These are phyloP conservation scores for Acanthaster planci DNA, from an alignment of 35 echinoderm and acorn worm species.

Conservation along the genomic window DNA sequence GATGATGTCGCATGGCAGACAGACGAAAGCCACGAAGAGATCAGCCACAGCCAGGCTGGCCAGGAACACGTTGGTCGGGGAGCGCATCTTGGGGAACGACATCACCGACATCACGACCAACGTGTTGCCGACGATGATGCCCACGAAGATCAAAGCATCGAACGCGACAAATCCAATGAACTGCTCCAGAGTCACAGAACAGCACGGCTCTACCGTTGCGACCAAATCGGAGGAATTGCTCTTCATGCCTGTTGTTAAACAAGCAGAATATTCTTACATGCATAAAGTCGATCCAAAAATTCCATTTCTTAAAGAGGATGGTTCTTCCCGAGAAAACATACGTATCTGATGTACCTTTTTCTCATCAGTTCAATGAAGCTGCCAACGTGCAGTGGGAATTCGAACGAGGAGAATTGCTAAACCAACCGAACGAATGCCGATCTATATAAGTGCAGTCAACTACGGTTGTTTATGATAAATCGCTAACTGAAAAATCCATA, in stretches of 20 bases:
- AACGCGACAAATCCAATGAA: slow-evolving; percentile 39
- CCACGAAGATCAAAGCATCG: slow-evolving; percentile 31
- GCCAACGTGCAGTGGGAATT: no score
- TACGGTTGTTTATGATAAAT: no score
- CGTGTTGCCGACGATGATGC: slow-evolving; percentile 41
- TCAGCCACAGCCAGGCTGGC: slow-evolving; percentile 51
- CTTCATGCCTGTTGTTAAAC: not conserved
- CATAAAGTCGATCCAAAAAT: no score
- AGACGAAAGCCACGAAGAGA: slow-evolving; percentile 27
- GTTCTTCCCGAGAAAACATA: no score
- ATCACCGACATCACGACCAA: slow-evolving; percentile 33
- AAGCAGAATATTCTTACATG: no score
- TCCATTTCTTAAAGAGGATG: no score
- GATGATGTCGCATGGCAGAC: slow-evolving; percentile 32
- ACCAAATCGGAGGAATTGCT: not conserved
- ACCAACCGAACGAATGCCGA: no score
- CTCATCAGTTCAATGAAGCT: no score
- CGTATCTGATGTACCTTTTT: no score
- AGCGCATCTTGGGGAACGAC: slow-evolving; percentile 25
- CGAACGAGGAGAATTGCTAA: no score
- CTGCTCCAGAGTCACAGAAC: slow-evolving; percentile 5
- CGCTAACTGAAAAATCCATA: no score
- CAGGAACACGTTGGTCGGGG: slow-evolving; percentile 47
- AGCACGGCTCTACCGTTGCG: not conserved
- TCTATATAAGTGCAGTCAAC: no score